Evolutionary conservation across 2,888 invertebrate genomes (phyloP).

Genomic region (Malacosoma neustria): DNA sequence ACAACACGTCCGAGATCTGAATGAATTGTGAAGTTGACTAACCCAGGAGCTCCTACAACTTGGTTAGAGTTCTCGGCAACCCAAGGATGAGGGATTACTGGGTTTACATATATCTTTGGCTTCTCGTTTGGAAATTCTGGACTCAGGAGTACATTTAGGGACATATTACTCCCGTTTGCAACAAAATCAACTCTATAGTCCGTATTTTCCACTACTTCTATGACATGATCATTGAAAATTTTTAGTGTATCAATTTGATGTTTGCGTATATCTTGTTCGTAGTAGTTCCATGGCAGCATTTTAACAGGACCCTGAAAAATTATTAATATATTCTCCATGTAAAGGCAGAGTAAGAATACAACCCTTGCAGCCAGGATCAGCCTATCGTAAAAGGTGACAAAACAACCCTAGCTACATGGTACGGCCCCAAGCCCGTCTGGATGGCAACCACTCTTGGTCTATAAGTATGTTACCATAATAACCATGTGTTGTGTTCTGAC

Average conservation of each 20-base stretch:
- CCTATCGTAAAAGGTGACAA: no score
- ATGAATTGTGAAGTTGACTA: constrained; percentile 84
- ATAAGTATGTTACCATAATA: no score
- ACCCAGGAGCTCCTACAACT: constrained; percentile 82
- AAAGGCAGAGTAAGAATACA: no score
- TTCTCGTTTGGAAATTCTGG: constrained; percentile 85
- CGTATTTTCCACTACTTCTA: constrained; percentile 79
- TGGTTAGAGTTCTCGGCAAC: constrained; percentile 79
- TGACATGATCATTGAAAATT: constrained; percentile 87
- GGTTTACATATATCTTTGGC: constrained; percentile 80
- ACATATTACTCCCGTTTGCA: constrained; percentile 78
- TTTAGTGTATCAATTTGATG: constrained; percentile 88
- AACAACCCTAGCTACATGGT: no score
- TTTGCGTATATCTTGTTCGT: constrained; percentile 76
- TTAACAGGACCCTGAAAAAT: no score
- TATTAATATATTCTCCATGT: no score
- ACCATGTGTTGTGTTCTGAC: no score
- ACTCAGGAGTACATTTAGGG: constrained; percentile 78
- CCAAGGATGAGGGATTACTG: constrained; percentile 82
- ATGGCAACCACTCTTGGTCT: no score
- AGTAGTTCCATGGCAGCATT: constrained; percentile 74
- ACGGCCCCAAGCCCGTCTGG: no score
- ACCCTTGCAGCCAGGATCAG: no score
- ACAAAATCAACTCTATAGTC: constrained; percentile 84
- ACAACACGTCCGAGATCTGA: constrained; percentile 88